phyloP scores from a whole-genome alignment of 2,113 vertebrate genomes.

The Equus quagga region DNA sequence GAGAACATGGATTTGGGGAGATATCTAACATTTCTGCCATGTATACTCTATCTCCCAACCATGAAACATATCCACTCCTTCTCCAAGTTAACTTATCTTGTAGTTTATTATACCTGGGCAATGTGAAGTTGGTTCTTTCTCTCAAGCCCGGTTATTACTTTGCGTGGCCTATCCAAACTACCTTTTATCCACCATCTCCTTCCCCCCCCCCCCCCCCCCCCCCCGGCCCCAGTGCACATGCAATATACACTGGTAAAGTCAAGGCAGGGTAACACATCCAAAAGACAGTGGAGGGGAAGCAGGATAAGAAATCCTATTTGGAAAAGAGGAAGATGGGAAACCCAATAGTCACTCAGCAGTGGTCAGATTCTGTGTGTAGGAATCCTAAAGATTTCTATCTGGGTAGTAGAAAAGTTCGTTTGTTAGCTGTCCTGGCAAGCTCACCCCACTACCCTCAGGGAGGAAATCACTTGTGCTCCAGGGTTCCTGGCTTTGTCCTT shows the following conservation, averaged over 20 bases:
- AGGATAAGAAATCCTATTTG: neutral
- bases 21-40: neutral
- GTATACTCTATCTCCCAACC: neutral
- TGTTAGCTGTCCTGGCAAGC: constrained; percentile 34
- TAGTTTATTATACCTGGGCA: neutral
- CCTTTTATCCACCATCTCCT: no score
- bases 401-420: constrained; percentile 38
- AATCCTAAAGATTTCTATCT: constrained; percentile 44
- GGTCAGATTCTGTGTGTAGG: neutral
- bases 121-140: neutral
- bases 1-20: neutral
- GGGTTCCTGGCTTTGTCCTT: constrained; percentile 37
- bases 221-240: neutral
- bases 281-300: neutral
- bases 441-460: neutral
- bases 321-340: neutral
- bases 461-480: constrained; percentile 1
- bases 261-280: neutral
- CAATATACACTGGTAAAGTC: neutral
- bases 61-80: neutral
- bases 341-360: neutral
- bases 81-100: neutral
- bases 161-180: no score
- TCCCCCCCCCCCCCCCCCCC: rapidly evolving
- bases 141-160: neutral